Evolutionary conservation across 2,113 vertebrate genomes (phyloP), one percentile per base, ranked within the genome.

Genomic region (Cinclus mexicanus): DNA sequence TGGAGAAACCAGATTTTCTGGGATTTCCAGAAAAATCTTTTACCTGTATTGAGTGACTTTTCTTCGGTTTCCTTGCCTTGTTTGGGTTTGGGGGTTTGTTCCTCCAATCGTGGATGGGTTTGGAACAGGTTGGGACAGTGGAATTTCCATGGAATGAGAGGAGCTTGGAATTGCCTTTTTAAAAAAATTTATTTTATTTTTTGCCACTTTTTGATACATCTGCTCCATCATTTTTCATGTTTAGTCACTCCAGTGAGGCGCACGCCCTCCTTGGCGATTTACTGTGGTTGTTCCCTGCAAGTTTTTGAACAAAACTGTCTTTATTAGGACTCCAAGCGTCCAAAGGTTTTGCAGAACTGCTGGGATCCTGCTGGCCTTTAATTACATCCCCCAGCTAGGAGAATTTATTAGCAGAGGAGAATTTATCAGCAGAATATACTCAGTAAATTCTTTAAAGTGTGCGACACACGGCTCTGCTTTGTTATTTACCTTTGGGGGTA

Each of bases 371-470:
- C 82, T 87, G 52, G 67, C 61, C 86, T 50, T 50, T 93, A 78
- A 94, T 94, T 83, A 24, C 17, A 26, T 50, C 68, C 74, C 55
- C 86, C 47, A 6, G 87, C 23, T 10, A 33, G 79, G 78, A 56
- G 78, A 39, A 88, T 97, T 92, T 71, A 87, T 87, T 37, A 87
- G 88, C 19, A 70, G 53, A 83, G 79, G 84, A 49, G 78, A 39
- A 88, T 97, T 92, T 71, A 84, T 89, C 37, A 87, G 83, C 17
- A 74, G 53, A 81, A 90, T 39, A 11, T 4, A 1, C 41, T 77
- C 69, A 35, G 5, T 14, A 12, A 42, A 23, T 16, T 24, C 59
- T 59, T 69, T 39, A 65, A 81, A 86, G 17, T 0, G 28, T 7
- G 37, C 4, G 6, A 17, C 11, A 8, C 44, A 3, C 0, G 4